Evolutionary conservation across 2,113 vertebrate genomes (phyloP), one percentile per base, ranked within the genome.

Genomic region (Actinemys pallida): DNA sequence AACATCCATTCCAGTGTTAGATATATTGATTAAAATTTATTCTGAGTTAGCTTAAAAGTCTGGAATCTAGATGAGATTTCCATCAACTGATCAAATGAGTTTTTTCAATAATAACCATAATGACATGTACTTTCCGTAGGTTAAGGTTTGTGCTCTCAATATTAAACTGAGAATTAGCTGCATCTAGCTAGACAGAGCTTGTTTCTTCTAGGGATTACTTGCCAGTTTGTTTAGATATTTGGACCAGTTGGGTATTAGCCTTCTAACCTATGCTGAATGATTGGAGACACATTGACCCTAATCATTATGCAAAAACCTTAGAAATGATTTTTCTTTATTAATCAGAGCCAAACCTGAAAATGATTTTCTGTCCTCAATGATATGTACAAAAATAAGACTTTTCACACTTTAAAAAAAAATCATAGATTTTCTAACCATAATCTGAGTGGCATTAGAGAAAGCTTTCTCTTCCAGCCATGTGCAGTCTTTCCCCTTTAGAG

Each of bases 31-130:
- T 93, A 96, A 96, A 95, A 94, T 93, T 95, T 96, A 49, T 97
- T 97, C 89, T 90, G 88, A 85, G 76, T 85, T 94, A 56, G 17
- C 47, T 95, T 95, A 85, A 95, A 92, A 92, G 94, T 95, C 96
- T 94, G 93, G 88, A 97, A 96, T 96, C 95, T 89, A 96, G 93
- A 97, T 87, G 94, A 95, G 86, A 96, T 95, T 96, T 96, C 88
- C 86, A 96, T 93, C 94, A 96, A 96, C 89, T 90, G 89, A 95
- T 96, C 94, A 95, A 97, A 95, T 69, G 90, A 92, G 91, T 93
- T 88, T 91, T 95, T 97, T 85, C 94, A 90, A 75, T 88, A 92
- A 42, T 79, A 87, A 69, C 8, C 31, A 19, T 69, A 83, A 88
- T 95, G 88, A 93, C 97, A 96, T 92, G 52, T 91, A 86, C 93